phyloP scores from a whole-genome alignment of 2,888 invertebrate species.

The Orthonychiurus folsomi region DNA sequence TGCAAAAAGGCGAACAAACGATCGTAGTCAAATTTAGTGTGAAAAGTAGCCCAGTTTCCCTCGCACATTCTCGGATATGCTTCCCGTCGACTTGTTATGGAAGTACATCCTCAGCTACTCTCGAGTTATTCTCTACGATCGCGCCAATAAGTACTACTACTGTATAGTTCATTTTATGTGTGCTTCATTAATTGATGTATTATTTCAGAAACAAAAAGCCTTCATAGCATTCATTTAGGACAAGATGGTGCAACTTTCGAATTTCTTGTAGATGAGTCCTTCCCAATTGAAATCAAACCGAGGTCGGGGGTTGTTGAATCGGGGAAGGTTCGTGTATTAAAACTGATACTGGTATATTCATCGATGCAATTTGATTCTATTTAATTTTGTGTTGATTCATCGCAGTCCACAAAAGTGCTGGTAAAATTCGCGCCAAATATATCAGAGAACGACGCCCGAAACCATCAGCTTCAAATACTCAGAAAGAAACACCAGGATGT shows the following conservation, averaged over 20 bases:
- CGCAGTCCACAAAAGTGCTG: no score
- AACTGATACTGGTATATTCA: no score
- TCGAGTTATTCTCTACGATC: slow-evolving; percentile 8
- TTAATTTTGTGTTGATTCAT: no score
- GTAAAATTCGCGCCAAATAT: no score
- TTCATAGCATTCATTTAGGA: no score
- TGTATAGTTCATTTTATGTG: no score
- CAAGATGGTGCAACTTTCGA: no score
- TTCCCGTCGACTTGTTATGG: slow-evolving; percentile 21
- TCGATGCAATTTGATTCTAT: no score
- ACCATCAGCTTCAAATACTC: no score
- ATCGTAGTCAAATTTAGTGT: slow-evolving; percentile 7
- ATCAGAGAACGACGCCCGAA: no score
- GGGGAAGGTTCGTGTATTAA: no score
- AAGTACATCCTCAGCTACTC: slow-evolving; percentile 5
- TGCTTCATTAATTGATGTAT: background rate
- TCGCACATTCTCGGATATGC: slow-evolving; percentile 13
- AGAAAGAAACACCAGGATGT: no score
- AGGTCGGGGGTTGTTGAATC: slow-evolving; percentile 14
- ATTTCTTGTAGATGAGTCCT: slow-evolving; percentile 6
- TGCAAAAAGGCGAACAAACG: slow-evolving; percentile 10
- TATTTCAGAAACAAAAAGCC: background rate
- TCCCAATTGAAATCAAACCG: slow-evolving; percentile 17
- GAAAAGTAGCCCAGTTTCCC: background rate
- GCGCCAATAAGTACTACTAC: slow-evolving; percentile 2